Base-by-base conservation (phyloP, 2,113 vertebrate genomes). In the Romanogobio albipinnatus region DNA sequence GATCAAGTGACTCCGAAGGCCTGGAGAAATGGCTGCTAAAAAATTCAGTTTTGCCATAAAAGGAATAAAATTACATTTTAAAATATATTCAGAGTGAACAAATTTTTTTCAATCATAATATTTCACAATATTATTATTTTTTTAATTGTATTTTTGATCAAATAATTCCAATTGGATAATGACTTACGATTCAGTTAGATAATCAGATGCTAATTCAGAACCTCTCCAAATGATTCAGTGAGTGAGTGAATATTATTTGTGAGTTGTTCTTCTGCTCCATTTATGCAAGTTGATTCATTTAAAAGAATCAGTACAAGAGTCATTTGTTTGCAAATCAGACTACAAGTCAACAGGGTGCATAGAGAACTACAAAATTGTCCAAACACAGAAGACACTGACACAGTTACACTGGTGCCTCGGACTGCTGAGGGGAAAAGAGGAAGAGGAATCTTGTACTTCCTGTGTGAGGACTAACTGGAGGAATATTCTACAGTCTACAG, bases 401-500 rank as follows among this genome's bases (percentile, higher is more conserved):
- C 59, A 26, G 58, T 10, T 36, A 22, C 14, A 36, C n/a, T 22
- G 59, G 29, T n/a, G 33, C 2, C 14, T 49, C 24, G 14, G 53
- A 39, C 47, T 53, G 29, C n/a, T 45, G 49, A 22, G 19, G 61
- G 9, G 15, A 17, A 13, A 70, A 22, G 78, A 51, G 43, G 10
- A 68, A 51, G 78, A 51, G 24, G 45, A 81, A 29, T 81, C 26
- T 68, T 68, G 39, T 33, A 29, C 43, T 66, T 68, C 24, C 24
- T 80, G 77, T 80, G n/a, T 15, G 33, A 56, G 78, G 43, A 36
- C 78, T 51, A 68, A 36, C 45, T 36, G 17, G 45, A 68, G 4
- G 8, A 36, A 17, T 51, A 66, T 33, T 81, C 59, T 81, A 81
- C 3, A 13, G 43, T 49, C 43, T 80, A 80, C n/a, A 15, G 76